phyloP scores from a whole-genome alignment of 2,797 vertebrate species.

The Galagoides demidoff region DNA sequence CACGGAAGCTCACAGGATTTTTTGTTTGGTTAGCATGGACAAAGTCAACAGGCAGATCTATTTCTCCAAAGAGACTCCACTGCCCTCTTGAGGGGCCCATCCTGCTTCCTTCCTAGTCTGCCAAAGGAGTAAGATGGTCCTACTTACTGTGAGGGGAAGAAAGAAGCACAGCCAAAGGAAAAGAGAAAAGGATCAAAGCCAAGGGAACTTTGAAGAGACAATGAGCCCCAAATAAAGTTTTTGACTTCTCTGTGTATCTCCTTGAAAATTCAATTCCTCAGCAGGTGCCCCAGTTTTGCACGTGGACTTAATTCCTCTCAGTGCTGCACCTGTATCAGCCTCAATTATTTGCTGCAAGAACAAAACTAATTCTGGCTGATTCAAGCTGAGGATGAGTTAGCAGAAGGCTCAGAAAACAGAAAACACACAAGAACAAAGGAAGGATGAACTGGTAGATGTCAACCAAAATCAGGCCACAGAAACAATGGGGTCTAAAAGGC shows the following conservation, averaged over 20 bases:
- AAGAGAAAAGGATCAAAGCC: neutral
- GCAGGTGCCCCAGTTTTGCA: neutral
- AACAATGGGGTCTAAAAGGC: neutral
- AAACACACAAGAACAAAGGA: neutral
- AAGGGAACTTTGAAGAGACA: neutral
- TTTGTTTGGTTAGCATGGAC: neutral
- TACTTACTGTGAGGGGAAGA: neutral
- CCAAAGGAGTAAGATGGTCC: neutral
- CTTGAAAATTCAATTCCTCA: slow-evolving; percentile 17
- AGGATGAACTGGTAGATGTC: neutral
- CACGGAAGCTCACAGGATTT: neutral
- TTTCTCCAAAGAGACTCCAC: neutral
- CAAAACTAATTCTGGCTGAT: neutral
- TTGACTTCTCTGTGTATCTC: neutral
- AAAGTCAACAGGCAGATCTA: neutral
- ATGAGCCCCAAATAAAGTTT: neutral
- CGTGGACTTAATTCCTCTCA: neutral
- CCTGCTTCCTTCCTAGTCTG: neutral
- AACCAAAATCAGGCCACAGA: neutral
- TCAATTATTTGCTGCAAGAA: neutral
- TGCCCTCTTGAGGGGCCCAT: neutral
- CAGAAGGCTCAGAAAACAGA: neutral
- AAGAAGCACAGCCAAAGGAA: neutral
- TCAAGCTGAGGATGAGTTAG: neutral
- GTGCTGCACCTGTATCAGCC: neutral